Conservation (phyloP, 2,888 invertebrate genomes). For the Pristionchus entomophagus region DNA sequence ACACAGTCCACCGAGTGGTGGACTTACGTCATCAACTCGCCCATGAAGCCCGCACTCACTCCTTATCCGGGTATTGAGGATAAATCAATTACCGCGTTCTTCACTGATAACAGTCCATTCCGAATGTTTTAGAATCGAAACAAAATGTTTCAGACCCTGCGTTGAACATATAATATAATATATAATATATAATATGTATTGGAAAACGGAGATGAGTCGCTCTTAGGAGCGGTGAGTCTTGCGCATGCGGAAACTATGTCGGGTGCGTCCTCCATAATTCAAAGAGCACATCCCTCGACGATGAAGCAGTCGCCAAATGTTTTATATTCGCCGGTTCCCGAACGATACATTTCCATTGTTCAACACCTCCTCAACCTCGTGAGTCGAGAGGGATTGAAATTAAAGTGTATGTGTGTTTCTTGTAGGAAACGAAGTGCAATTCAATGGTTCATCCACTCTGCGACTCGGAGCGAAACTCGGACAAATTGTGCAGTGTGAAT, state of each 20-base stretch:
- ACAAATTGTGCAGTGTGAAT: slow-evolving; percentile 65
- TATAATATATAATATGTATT: too few relatives aligned
- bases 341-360: slow-evolving; percentile 48
- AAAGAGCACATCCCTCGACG: background rate
- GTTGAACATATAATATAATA: too few relatives aligned
- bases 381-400: background rate
- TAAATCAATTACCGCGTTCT: too few relatives aligned
- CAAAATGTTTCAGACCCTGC: too few relatives aligned
- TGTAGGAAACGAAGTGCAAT: slow-evolving; percentile 60
- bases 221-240: slow-evolving; percentile 56
- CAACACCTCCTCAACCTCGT: slow-evolving; percentile 56
- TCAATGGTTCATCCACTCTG: slow-evolving; percentile 58
- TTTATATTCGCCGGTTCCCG: too few relatives aligned
- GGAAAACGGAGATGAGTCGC: background rate
- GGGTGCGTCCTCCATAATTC: background rate
- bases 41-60: too few relatives aligned
- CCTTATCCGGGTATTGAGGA: too few relatives aligned
- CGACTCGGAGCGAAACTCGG: slow-evolving; percentile 56
- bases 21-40: too few relatives aligned
- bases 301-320: slow-evolving; percentile 30
- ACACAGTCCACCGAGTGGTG: background rate
- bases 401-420: background rate
- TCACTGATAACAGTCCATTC: too few relatives aligned
- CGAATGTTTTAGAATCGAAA: too few relatives aligned
- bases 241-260: slow-evolving; percentile 59